Conservation (phyloP, 2,113 vertebrate genomes). For the Eleginops maclovinus region DNA sequence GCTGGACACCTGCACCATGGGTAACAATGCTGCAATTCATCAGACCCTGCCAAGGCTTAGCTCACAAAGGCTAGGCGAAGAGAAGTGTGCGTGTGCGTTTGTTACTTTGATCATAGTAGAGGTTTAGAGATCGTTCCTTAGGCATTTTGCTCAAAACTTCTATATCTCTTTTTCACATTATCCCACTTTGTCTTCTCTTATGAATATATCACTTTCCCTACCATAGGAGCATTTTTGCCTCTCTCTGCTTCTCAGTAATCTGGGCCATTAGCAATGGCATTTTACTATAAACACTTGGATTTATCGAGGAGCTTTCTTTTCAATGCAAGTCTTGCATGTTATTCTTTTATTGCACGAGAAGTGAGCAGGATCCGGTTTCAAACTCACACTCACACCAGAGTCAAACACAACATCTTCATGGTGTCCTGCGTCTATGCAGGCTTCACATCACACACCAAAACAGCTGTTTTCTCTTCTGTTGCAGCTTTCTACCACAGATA, state of each 20-base stretch:
- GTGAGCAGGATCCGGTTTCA: slow-evolving; percentile 71
- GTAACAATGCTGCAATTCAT: slow-evolving; percentile 63
- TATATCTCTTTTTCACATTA: background rate
- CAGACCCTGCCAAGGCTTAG: slow-evolving; percentile 43
- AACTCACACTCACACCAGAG: slow-evolving; percentile 30
- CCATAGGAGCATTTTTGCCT: background rate
- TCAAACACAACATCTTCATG: background rate
- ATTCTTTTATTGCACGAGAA: slow-evolving; percentile 75
- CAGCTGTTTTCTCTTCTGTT: slow-evolving; percentile 63
- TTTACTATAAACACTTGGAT: slow-evolving; percentile 73
- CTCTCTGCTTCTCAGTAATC: slow-evolving; percentile 9
- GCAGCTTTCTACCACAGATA: slow-evolving; percentile 47
- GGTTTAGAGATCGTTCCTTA: slow-evolving; percentile 32
- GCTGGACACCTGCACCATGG: slow-evolving; percentile 69
- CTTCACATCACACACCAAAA: slow-evolving; percentile 44
- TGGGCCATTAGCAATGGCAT: slow-evolving; percentile 69
- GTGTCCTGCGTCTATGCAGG: slow-evolving; percentile 1
- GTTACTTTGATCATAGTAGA: slow-evolving; percentile 62
- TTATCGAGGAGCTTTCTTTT: slow-evolving; percentile 72
- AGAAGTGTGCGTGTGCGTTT: slow-evolving; percentile 18
- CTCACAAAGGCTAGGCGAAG: slow-evolving; percentile 40
- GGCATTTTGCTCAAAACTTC: slow-evolving; percentile 34
- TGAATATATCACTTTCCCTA: slow-evolving; percentile 25
- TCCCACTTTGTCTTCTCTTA: slow-evolving; percentile 16
- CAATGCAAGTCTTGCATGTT: slow-evolving; percentile 74